Evolutionary conservation across 1,140 invertebrate species (phyloP).

Genomic region (Homarus americanus): DNA sequence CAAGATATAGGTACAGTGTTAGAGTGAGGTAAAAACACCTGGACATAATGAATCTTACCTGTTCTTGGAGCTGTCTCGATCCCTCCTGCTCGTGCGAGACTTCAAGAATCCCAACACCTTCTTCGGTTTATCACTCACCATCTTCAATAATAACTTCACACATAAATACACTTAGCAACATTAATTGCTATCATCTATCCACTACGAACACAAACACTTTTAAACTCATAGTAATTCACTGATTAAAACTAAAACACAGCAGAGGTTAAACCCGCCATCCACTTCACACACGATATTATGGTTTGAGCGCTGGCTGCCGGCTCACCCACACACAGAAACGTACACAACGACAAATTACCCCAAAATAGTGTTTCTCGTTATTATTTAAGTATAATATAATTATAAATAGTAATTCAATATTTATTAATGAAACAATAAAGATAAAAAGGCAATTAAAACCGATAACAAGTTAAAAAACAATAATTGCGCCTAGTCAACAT

Average conservation of each 20-base stretch:
- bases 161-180: slow-evolving; percentile 5
- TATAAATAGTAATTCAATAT: not conserved
- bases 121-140: slow-evolving; percentile 67
- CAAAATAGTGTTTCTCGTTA: not conserved
- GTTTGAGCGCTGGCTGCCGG: slow-evolving; percentile 38
- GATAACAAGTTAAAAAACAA: not conserved
- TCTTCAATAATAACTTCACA: slow-evolving; percentile 22
- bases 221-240: slow-evolving; percentile 43
- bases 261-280: not conserved
- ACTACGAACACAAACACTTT: slow-evolving; percentile 33
- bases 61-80: slow-evolving; percentile 45
- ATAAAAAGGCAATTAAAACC: not conserved
- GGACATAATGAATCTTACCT: slow-evolving; percentile 36
- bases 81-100: slow-evolving; percentile 36
- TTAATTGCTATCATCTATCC: slow-evolving; percentile 21
- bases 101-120: slow-evolving; percentile 58
- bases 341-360: not conserved
- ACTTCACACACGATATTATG: slow-evolving; percentile 53
- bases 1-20: not conserved
- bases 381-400: too few species aligned
- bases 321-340: not conserved
- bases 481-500: not conserved
- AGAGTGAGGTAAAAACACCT: not conserved
- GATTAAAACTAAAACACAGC: slow-evolving; percentile 30
- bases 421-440: not conserved